phyloP scores from a whole-genome alignment of 2,888 invertebrate genomes.

The Timema cristinae region DNA sequence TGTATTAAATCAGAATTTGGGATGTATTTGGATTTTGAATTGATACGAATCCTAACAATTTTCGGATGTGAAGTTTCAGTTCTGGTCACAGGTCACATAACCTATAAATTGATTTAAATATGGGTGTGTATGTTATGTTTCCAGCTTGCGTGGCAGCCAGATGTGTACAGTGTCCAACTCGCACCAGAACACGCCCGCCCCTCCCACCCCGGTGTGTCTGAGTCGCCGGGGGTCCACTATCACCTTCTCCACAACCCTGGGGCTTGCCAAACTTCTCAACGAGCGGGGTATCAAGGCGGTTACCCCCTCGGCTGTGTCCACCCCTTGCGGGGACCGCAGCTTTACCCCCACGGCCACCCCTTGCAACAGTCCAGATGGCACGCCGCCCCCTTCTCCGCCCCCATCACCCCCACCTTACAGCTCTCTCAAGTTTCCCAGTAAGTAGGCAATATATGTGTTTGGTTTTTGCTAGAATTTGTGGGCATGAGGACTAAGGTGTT shows the following conservation, averaged over 20 bases:
- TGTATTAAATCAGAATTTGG: too few relatives aligned
- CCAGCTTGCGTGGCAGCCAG: constrained; percentile 56
- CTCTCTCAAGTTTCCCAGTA: constrained; percentile 53
- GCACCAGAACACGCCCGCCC: constrained; percentile 46
- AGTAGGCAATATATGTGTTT: constrained; percentile 41
- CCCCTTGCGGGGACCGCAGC: constrained; percentile 57
- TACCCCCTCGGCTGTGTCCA: constrained; percentile 62
- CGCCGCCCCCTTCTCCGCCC: constrained; percentile 54
- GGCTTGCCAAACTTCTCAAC: constrained; percentile 72
- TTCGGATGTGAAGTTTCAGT: too few relatives aligned
- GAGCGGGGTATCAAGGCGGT: constrained; percentile 71
- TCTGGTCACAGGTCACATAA: neutral
- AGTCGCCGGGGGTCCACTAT: constrained; percentile 78
- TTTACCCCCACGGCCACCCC: constrained; percentile 83
- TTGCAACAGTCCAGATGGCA: constrained; percentile 77
- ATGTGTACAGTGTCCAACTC: constrained; percentile 60
- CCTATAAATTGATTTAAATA: neutral
- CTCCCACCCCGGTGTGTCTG: constrained; percentile 49
- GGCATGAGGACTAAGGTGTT: constrained; percentile 43
- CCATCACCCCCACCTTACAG: constrained; percentile 58
- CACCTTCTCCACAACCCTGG: constrained; percentile 69
- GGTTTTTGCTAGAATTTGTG: too few relatives aligned
- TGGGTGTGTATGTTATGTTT: constrained; percentile 1
- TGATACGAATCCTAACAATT: too few relatives aligned
- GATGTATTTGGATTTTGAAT: too few relatives aligned